These are phyloP conservation scores for Drosophila rellima DNA, from an alignment of 2,888 invertebrate species.

Conservation along the genomic window DNA sequence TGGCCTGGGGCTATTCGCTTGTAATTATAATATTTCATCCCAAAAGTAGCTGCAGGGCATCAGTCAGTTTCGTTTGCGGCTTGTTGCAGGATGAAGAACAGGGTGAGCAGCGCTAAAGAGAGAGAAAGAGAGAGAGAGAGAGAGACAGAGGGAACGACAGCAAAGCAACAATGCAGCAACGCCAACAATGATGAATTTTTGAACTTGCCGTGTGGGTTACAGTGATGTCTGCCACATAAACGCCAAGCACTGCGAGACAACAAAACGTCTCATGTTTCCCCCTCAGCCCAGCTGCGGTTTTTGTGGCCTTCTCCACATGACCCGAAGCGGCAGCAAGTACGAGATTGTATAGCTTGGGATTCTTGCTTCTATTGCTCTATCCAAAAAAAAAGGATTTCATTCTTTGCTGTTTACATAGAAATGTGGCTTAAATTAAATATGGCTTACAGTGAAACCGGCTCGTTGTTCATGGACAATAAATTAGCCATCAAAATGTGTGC, in stretches of 20 bases:
- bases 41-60: conserved; percentile 84
- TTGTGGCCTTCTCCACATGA: conserved; percentile 30
- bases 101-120: conserved; percentile 20
- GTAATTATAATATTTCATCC: conserved; percentile 86
- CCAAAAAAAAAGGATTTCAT: conserved; percentile 34
- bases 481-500: conserved; percentile 52
- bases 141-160: conserved; percentile 9
- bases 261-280: conserved; percentile 12
- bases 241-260: conserved; percentile 41
- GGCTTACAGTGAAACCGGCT: conserved; percentile 24
- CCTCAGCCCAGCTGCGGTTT: conserved; percentile 3
- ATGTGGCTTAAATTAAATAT: conserved; percentile 52
- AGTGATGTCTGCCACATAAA: conserved; percentile 66
- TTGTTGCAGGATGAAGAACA: conserved; percentile 65
- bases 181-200: conserved; percentile 81
- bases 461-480: conserved; percentile 48
- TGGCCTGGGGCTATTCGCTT: conserved; percentile 83
- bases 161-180: conserved; percentile 74
- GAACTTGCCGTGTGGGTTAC: conserved; percentile 74
- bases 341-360: conserved; percentile 36
- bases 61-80: conserved; percentile 81
- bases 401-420: conserved; percentile 53
- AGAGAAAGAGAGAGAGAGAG: neutral
- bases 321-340: conserved; percentile 38
- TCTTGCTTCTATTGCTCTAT: conserved; percentile 24